A percentile compares a stretch with the other conserved stretches of the same genome.
Evolutionary conservation across 2,113 vertebrate species (phyloP).

Genomic region (Atherinomorus stipes): DNA sequence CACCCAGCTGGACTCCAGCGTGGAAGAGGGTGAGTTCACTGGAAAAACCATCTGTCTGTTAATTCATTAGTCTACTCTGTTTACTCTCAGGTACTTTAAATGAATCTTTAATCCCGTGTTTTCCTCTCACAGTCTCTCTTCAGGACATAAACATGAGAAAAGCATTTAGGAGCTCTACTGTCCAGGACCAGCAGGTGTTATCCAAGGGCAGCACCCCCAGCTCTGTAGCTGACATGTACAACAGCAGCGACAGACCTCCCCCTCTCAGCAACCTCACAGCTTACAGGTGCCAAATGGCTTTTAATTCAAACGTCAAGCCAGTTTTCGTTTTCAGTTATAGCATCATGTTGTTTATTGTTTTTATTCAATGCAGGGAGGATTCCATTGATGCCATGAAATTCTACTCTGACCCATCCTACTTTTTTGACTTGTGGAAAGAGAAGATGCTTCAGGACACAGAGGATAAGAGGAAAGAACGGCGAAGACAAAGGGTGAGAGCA

Average conservation of each 20-base stretch:
- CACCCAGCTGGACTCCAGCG: constrained; percentile 85
- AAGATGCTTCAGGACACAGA: constrained; percentile 98
- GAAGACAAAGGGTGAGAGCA: constrained; percentile 77
- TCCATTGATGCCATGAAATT: constrained; percentile 93
- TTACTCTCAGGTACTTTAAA: neutral
- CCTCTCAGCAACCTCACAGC: constrained; percentile 89
- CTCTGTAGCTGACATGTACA: constrained; percentile 90
- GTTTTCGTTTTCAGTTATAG: neutral
- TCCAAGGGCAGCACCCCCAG: constrained; percentile 89
- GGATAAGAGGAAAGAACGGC: constrained; percentile 91
- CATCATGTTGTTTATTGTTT: neutral
- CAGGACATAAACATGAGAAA: constrained; percentile 98
- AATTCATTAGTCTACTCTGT: neutral
- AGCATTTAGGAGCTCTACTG: constrained; percentile 91
- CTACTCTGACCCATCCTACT: constrained; percentile 97
- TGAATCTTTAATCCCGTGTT: neutral
- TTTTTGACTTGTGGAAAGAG: constrained; percentile 98
- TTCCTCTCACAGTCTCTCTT: constrained; percentile 87
- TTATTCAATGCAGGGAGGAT: constrained; percentile 88
- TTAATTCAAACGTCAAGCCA: neutral
- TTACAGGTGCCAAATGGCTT: constrained; percentile 85
- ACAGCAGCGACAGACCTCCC: constrained; percentile 89
- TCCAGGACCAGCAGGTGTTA: constrained; percentile 95
- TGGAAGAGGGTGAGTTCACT: constrained; percentile 91
- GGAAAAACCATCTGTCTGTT: neutral